Percentiles rank a stretch among this genome's conserved stretches.
Conservation (phyloP, 1,140 invertebrate species). For the Drosophila sechellia region DNA sequence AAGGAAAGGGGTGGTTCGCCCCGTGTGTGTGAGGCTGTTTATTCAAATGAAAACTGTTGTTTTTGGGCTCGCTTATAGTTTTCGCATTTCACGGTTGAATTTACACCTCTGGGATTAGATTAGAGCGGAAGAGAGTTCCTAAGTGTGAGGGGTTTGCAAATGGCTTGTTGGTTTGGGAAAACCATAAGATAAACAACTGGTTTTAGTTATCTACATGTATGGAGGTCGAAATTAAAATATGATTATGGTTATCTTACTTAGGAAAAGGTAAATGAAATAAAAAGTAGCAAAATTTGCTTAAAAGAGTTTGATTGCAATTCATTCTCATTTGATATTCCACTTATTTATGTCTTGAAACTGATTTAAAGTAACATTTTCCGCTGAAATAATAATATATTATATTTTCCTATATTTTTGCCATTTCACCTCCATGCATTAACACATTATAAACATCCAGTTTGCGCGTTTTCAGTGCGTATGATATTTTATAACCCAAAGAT, state of each 20-base stretch:
- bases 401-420: constrained; percentile 1
- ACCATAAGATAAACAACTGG: neutral
- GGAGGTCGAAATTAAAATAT: neutral
- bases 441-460: constrained; percentile 41
- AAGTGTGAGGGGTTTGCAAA: constrained; percentile 12
- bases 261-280: too few relatives aligned
- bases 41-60: constrained; percentile 61
- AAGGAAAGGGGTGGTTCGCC: constrained; percentile 28
- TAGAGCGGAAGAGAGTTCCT: constrained; percentile 10
- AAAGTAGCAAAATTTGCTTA: too few relatives aligned
- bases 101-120: constrained; percentile 61
- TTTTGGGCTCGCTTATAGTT: constrained; percentile 59
- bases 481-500: constrained; percentile 66
- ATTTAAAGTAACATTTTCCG: neutral
- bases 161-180: constrained; percentile 6
- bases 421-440: constrained; percentile 26
- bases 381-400: neutral
- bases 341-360: too few relatives aligned
- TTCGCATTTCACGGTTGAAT: constrained; percentile 54
- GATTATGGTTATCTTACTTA: too few relatives aligned
- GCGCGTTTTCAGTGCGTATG: constrained; percentile 8
- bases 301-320: too few relatives aligned
- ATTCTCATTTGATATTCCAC: too few relatives aligned
- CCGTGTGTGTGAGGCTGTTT: constrained; percentile 40
- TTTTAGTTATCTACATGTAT: neutral